Percentiles rank a stretch among this genome's conserved stretches.
phyloP scores from a whole-genome alignment of 2,888 invertebrate species.

The Eurois occulta region DNA sequence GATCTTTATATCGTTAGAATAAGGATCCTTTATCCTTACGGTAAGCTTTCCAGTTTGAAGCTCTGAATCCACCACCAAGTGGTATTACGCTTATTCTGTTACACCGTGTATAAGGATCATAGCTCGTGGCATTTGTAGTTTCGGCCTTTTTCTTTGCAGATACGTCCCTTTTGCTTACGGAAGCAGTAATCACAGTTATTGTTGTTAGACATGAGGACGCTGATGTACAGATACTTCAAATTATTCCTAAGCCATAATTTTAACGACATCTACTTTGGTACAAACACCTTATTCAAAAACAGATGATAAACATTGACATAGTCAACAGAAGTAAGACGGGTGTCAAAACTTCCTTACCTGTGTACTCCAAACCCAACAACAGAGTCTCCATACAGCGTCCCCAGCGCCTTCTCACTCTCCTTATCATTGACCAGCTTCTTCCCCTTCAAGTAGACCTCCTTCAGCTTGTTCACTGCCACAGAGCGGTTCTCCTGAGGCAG shows the following conservation, averaged over 20 bases:
- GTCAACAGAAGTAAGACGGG: background rate
- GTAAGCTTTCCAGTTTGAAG: no score
- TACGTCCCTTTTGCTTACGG: background rate
- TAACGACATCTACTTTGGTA: background rate
- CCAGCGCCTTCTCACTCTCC: slow-evolving; percentile 81
- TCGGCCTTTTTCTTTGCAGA: background rate
- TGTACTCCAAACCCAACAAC: slow-evolving; percentile 91
- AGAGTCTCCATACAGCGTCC: slow-evolving; percentile 91
- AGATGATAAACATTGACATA: background rate
- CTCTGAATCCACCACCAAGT: no score
- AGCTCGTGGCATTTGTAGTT: no score
- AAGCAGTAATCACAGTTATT: background rate
- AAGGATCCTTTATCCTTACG: no score
- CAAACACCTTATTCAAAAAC: no score
- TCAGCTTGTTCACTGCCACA: slow-evolving; percentile 88
- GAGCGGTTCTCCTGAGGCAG: slow-evolving; percentile 89
- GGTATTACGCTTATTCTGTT: no score
- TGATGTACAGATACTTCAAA: background rate
- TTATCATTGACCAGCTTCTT: slow-evolving; percentile 81
- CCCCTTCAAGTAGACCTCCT: slow-evolving; percentile 83
- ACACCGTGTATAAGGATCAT: no score
- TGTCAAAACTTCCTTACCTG: slow-evolving; percentile 69
- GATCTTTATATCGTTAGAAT: no score
- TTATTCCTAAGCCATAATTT: no score
- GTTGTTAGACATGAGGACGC: background rate